Base-by-base conservation (phyloP, 2,888 invertebrate genomes). In the Hetaerina titia region DNA sequence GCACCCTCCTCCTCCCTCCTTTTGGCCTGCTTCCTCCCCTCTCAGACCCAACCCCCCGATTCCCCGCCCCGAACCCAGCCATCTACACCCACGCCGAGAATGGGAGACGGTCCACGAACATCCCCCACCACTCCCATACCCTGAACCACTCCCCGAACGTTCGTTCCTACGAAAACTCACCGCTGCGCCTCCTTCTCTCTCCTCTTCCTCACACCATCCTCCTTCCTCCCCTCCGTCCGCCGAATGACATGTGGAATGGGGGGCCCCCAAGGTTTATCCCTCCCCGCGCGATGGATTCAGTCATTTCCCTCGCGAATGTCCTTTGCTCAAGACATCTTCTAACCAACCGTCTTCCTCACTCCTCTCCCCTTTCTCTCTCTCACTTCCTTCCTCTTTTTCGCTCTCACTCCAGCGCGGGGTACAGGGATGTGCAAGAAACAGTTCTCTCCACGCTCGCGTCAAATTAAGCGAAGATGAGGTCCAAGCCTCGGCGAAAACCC, bases 61-160 rank as follows among this genome's bases (percentile, higher is more conserved):
- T 13, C 81, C 25, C 92, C 92, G 45, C 92, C 69, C 89, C 45
- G 69, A 60, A 90, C 92, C 92, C 69, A 92, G 69, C 92, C 92
- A 69, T 92, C 56, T 57, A 90, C 64, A 92, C 92, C 64, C 74
- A 90, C 90, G 90, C 69, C 92, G 64, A 31, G 31, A 56, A 69
- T 69, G 92, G 69, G 92, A 69, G 92, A 92, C 92, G 92, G 92
- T 74, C 92, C 92, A 92, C 69, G 64, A n/a, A 74, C 17, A 92
- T 56, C 19, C 9, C 89, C 60, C n/a, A 17, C 60, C 13, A 22
- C 89, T 90, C 90, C 92, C 45, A 56, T 92, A 22, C 69, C 63
- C 19, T 45, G 22, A 64, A 69, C 45, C 56, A 7, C 63, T 63
- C 63, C 25, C 63, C 90, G 31, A 1, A 9, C 45, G 15, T 22